Evolutionary conservation across 2,888 invertebrate species (phyloP).

Genomic region (Lasioglossum figueresi): DNA sequence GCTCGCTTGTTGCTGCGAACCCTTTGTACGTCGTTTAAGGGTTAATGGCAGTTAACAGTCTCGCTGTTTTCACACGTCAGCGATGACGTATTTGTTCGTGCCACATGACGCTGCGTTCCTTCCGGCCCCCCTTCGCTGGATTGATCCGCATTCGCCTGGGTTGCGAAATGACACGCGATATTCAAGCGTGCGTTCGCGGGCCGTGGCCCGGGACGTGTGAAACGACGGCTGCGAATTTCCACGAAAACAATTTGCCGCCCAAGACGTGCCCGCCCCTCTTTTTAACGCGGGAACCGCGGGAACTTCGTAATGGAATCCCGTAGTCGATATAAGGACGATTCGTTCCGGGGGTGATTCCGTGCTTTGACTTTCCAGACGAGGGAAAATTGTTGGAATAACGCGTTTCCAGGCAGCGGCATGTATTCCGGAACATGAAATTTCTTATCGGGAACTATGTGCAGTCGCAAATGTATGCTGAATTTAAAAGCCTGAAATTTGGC

Average conservation of each 20-base stretch:
- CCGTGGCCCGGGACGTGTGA: constrained; percentile 67
- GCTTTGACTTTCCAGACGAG: neutral
- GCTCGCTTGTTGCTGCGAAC: neutral
- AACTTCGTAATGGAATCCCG: constrained; percentile 61
- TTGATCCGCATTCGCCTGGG: constrained; percentile 55
- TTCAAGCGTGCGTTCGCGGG: constrained; percentile 73
- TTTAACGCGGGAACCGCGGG: constrained; percentile 55
- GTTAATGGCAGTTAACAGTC: constrained; percentile 27
- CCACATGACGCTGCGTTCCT: constrained; percentile 60
- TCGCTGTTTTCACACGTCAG: constrained; percentile 48
- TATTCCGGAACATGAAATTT: neutral
- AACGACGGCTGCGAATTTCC: constrained; percentile 74
- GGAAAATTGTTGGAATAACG: neutral
- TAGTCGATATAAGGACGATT: constrained; percentile 15
- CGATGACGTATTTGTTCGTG: constrained; percentile 43
- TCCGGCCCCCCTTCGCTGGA: constrained; percentile 27
- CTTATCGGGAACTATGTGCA: neutral
- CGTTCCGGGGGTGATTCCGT: constrained; percentile 2
- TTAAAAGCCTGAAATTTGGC: neutral
- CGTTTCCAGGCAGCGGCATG: neutral
- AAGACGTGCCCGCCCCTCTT: constrained; percentile 66
- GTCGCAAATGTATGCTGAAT: neutral
- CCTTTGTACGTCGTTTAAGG: neutral
- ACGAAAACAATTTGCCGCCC: constrained; percentile 70
- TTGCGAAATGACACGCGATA: constrained; percentile 79